Conservation (phyloP, 2,797 vertebrate genomes). For the Hydrocynus forskahlii region DNA sequence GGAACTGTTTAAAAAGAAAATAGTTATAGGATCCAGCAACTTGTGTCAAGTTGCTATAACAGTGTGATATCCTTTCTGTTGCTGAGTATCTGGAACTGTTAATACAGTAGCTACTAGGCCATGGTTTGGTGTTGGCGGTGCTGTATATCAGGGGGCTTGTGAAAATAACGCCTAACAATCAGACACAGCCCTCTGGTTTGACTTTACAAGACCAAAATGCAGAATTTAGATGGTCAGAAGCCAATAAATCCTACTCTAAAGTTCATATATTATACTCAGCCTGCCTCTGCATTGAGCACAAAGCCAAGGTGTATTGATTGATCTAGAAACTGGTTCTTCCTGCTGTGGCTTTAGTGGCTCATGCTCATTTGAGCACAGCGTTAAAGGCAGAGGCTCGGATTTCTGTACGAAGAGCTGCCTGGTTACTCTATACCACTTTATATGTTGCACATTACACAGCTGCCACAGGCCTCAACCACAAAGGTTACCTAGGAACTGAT, state of each 20-base stretch:
- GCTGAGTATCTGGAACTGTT: neutral
- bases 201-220: neutral
- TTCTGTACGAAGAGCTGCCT: neutral
- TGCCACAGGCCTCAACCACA: neutral
- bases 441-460: neutral
- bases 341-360: neutral
- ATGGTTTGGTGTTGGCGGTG: neutral
- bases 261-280: neutral
- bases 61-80: constrained; percentile 6
- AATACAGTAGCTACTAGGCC: constrained; percentile 6
- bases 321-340: constrained; percentile 10
- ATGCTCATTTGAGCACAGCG: neutral
- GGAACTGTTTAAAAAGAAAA: constrained; percentile 5
- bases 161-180: neutral
- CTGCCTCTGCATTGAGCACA: neutral
- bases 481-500: neutral
- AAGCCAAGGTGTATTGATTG: neutral
- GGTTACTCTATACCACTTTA: neutral
- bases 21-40: constrained; percentile 25
- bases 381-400: constrained; percentile 5
- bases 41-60: constrained; percentile 13
- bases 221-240: neutral
- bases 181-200: neutral
- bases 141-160: neutral
- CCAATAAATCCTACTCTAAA: neutral